phyloP scores from a whole-genome alignment of 2,797 vertebrate genomes.

The Ceryle rudis region DNA sequence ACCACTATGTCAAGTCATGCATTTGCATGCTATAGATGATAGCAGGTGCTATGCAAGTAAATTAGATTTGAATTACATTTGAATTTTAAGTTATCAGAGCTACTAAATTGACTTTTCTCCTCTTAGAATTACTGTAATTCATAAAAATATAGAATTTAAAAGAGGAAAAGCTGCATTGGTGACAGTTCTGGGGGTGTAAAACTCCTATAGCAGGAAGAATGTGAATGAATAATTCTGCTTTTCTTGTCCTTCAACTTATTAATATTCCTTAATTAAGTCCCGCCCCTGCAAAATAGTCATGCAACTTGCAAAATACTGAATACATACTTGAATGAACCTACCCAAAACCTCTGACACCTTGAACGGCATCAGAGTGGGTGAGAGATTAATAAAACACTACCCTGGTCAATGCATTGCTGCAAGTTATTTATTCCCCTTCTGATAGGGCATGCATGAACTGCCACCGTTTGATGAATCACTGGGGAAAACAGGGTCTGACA shows the following conservation, averaged over 20 bases:
- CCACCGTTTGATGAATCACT: constrained; percentile 72
- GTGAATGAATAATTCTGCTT: neutral
- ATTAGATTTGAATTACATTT: neutral
- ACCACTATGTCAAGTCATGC: neutral
- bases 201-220: neutral
- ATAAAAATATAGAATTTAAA: neutral
- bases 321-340: neutral
- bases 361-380: neutral
- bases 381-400: constrained; percentile 57
- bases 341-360: neutral
- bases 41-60: neutral
- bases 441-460: constrained; percentile 69
- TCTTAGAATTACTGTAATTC: neutral
- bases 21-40: neutral
- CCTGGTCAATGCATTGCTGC: constrained; percentile 24
- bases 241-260: neutral
- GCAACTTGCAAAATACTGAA: neutral
- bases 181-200: neutral
- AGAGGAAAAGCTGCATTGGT: neutral
- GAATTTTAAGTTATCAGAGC: neutral
- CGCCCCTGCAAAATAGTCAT: neutral
- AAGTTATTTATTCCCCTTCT: constrained; percentile 74
- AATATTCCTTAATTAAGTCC: neutral
- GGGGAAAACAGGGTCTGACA: constrained; percentile 76
- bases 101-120: neutral